These are phyloP conservation scores for Ailurus styani DNA, from an alignment of 2,113 vertebrate genomes.

Conservation along the genomic window DNA sequence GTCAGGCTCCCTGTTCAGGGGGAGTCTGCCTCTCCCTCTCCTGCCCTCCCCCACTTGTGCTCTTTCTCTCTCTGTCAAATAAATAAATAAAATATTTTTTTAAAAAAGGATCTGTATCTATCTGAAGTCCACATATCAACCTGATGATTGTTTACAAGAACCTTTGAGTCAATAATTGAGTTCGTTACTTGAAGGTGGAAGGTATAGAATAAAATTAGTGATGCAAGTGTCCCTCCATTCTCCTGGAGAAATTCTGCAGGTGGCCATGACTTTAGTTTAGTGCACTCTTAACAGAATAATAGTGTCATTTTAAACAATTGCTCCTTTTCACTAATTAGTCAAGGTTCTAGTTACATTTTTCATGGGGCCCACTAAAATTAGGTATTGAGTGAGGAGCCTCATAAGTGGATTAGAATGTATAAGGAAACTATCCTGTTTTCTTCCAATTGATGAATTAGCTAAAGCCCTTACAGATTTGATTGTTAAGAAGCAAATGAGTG, in stretches of 20 bases:
- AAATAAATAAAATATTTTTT: too few species aligned
- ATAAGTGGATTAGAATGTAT: background rate
- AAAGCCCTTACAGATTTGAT: background rate
- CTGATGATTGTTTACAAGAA: background rate
- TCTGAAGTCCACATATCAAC: slow-evolving; percentile 50
- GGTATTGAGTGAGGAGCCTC: background rate
- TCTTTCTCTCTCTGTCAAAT: too few species aligned
- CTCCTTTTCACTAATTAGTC: background rate
- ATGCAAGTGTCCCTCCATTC: background rate
- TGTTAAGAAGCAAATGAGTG: background rate
- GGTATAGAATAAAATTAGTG: background rate
- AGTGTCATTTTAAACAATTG: background rate
- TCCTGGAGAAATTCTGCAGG: background rate
- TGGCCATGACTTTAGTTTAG: background rate
- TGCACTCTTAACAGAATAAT: background rate
- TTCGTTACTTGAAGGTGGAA: background rate
- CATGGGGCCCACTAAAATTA: background rate
- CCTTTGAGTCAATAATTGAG: background rate
- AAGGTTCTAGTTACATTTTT: background rate
- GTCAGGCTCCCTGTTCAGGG: background rate
- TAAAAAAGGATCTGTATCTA: slow-evolving; percentile 57
- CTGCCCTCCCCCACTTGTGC: background rate
- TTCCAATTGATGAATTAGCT: background rate
- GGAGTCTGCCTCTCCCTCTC: background rate
- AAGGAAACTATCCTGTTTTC: background rate